Evolutionary conservation across 2,888 invertebrate species (phyloP).

Genomic region (Antheraea assamensis): DNA sequence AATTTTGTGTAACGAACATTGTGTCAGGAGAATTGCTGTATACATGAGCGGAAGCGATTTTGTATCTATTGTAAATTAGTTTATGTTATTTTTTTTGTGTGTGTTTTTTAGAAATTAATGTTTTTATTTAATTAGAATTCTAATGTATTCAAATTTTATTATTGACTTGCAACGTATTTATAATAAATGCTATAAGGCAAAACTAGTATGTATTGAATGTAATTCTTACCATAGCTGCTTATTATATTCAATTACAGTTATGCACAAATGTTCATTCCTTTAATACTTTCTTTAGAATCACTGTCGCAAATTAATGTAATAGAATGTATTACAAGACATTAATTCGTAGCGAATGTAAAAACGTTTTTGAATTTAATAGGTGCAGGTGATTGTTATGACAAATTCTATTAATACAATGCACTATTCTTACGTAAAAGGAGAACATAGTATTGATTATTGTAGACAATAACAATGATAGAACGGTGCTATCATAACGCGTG

Average conservation of each 20-base stretch:
- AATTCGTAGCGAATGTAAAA: neutral
- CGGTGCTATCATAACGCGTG: too few relatives aligned
- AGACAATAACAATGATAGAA: too few relatives aligned
- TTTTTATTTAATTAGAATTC: conserved; percentile 3
- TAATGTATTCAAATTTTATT: conserved; percentile 26
- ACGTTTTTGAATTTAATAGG: neutral
- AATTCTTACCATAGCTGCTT: neutral
- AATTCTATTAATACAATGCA: too few relatives aligned
- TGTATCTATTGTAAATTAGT: conserved; percentile 12
- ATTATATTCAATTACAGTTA: neutral
- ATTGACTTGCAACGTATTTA: conserved; percentile 22
- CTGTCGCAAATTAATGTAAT: conserved; percentile 29
- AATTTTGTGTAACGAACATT: conserved; percentile 36
- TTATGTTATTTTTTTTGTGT: conserved; percentile 7
- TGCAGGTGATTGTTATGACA: neutral
- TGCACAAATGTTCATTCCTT: conserved; percentile 19
- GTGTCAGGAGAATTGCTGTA: conserved; percentile 36
- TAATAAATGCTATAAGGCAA: neutral
- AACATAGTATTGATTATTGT: too few relatives aligned
- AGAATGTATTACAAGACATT: conserved; percentile 17
- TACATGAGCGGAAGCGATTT: conserved; percentile 42
- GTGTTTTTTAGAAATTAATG: neutral
- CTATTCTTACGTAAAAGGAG: too few relatives aligned
- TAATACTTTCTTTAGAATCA: conserved; percentile 34
- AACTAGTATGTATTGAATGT: neutral